phyloP scores from a whole-genome alignment of 1,140 invertebrate genomes.

The Propsilocerus akamusi region DNA sequence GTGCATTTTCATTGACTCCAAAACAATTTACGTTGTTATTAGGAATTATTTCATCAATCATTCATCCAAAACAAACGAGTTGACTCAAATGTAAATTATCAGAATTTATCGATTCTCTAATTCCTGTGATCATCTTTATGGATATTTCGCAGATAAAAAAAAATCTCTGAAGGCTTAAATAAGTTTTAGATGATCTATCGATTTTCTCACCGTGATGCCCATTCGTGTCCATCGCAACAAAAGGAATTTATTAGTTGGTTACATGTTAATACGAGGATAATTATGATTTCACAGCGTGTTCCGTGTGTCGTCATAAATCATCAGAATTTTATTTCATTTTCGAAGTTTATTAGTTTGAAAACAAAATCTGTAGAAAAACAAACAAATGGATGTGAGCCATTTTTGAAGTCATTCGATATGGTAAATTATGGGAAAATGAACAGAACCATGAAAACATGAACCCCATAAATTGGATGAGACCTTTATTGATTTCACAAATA shows the following conservation, averaged over 20 bases:
- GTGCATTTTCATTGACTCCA: no score
- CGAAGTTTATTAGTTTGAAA: no score
- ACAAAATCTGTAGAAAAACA: background rate
- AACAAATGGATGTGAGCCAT: background rate
- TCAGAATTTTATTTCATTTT: no score
- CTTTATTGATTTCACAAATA: constrained; percentile 4
- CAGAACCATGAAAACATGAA: no score
- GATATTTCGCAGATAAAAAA: no score
- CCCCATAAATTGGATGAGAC: background rate
- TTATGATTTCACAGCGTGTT: constrained; percentile 2
- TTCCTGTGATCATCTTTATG: no score
- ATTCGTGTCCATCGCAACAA: background rate
- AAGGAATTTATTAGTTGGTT: background rate
- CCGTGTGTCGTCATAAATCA: background rate
- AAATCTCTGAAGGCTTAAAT: no score
- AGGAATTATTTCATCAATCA: no score
- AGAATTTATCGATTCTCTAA: no score
- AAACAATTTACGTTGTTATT: no score
- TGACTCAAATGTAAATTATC: no score
- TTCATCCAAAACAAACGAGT: no score
- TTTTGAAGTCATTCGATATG: background rate
- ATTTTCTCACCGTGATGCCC: background rate
- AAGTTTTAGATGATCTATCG: constrained; percentile 4
- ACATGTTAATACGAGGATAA: constrained; percentile 2
- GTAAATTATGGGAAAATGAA: constrained; percentile 4